phyloP scores from a whole-genome alignment of 2,888 invertebrate species.

The Polymixis lichenea region DNA sequence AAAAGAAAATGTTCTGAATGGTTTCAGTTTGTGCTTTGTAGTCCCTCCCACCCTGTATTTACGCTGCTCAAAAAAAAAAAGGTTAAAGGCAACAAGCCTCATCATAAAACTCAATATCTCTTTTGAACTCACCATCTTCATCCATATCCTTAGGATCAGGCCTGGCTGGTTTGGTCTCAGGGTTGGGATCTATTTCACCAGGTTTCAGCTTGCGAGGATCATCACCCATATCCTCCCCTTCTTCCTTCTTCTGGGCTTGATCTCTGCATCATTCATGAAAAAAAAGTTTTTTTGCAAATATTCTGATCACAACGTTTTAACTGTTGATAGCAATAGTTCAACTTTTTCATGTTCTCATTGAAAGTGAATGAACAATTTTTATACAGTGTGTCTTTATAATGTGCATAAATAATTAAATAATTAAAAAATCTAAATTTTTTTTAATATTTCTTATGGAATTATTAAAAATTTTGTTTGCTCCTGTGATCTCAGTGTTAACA shows the following conservation, averaged over 20 bases:
- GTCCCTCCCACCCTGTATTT: too few species aligned
- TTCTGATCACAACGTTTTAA: background rate
- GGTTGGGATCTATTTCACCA: constrained; percentile 99
- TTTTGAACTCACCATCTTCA: constrained; percentile 95
- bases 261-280: constrained; percentile 91
- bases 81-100: background rate
- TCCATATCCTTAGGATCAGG: constrained; percentile 99
- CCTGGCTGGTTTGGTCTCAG: constrained; percentile 99
- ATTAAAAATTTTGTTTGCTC: too few species aligned
- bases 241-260: constrained; percentile 99
- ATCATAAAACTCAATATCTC: background rate
- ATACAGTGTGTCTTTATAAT: background rate
- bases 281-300: background rate
- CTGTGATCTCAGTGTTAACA: too few species aligned
- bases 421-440: too few species aligned
- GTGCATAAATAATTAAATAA: too few species aligned
- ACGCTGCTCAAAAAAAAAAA: background rate
- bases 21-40: too few species aligned
- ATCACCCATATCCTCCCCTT: constrained; percentile 97
- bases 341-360: background rate
- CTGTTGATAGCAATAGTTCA: background rate
- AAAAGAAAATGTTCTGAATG: too few species aligned
- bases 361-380: background rate
- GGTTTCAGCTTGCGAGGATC: constrained; percentile 99
- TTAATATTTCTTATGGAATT: too few species aligned